Base-by-base conservation (phyloP, 2,888 invertebrate species). In the Polymixis lichenea region DNA sequence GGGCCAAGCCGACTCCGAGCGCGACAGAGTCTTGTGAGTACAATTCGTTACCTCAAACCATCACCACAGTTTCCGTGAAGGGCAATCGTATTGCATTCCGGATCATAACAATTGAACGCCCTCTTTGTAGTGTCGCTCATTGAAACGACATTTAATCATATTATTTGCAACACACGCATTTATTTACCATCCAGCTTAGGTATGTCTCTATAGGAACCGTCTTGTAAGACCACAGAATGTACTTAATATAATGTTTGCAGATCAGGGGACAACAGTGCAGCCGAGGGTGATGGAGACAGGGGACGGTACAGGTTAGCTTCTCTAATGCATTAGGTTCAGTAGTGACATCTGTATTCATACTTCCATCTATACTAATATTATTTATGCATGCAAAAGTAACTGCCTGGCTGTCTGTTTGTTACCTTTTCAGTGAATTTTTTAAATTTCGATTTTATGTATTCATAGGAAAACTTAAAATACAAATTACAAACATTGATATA, bases 201-300 rank as follows among this genome's bases (percentile, higher is more conserved):
- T 4, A 43, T 49, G 32, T 38, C 4, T 6, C 6, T 9, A 6
- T 9, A n/a, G 17, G 0, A 25, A 28, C 4, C 53, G 62, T 17
- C 0, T 56, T 38, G 38, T 49, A 49, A 71, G n/a, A 55, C 15
- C 22, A 25, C 43, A 49, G 9, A 64, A n/a, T 53, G 15, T 7
- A n/a, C n/a, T n/a, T n/a, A 38, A 49, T 74, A 43, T 32, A 46
- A 56, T 46, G 6, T 56, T 72, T 74, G 1, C 90, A 93, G 94
- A 56, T 84, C 82, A 46, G 92, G 91, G 2, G 94, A 95, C 75
- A 93, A 92, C 89, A 94, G 94, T 71, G 94, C 94, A 0, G 93
- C 92, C 0, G 95, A 95, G 76, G 95, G 95, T 0, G 95, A 95
- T 86, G 92, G 91, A 19, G 95, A 95, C 78, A 82, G 93, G 32